Evolutionary conservation across 2,888 invertebrate species (phyloP).

Genomic region (Blera fallax): DNA sequence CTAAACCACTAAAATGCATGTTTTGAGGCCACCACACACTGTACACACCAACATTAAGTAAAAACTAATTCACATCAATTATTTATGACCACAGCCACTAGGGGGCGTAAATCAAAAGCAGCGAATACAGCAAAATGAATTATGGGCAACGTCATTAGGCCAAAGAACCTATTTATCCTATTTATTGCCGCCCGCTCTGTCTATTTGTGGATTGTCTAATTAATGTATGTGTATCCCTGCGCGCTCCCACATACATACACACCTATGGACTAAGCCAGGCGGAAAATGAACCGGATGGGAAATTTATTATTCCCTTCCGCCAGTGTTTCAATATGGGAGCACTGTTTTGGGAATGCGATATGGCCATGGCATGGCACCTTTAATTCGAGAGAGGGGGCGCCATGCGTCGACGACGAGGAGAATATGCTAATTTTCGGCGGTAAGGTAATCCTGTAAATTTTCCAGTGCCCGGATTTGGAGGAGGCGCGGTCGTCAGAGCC

Average conservation of each 20-base stretch:
- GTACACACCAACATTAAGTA: conserved; percentile 10
- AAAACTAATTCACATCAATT: conserved; percentile 52
- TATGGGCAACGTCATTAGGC: conserved; percentile 46
- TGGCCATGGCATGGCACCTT: conserved; percentile 18
- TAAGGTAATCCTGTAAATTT: conserved; percentile 43
- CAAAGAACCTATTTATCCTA: conserved; percentile 49
- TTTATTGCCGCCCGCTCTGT: conserved; percentile 20
- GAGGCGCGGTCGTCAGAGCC: neutral
- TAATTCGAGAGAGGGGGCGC: neutral
- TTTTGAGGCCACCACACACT: neutral
- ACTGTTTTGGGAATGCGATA: neutral
- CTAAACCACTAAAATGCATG: conserved; percentile 22
- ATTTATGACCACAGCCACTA: conserved; percentile 22
- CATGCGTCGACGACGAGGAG: neutral
- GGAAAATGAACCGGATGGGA: conserved; percentile 60
- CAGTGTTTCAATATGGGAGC: conserved; percentile 3
- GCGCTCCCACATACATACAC: neutral
- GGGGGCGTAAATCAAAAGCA: conserved; percentile 55
- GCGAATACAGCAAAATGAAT: conserved; percentile 54
- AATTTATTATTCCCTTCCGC: conserved; percentile 68
- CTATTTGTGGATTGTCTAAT: conserved; percentile 47
- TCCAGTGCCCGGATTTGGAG: conserved; percentile 8
- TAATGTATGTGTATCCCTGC: conserved; percentile 57
- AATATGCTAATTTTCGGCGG: conserved; percentile 56
- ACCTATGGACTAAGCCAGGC: conserved; percentile 5